Evolutionary conservation across 2,888 invertebrate genomes (phyloP), one percentile per base, ranked within the genome.

Genomic region (Drosophila cognata): DNA sequence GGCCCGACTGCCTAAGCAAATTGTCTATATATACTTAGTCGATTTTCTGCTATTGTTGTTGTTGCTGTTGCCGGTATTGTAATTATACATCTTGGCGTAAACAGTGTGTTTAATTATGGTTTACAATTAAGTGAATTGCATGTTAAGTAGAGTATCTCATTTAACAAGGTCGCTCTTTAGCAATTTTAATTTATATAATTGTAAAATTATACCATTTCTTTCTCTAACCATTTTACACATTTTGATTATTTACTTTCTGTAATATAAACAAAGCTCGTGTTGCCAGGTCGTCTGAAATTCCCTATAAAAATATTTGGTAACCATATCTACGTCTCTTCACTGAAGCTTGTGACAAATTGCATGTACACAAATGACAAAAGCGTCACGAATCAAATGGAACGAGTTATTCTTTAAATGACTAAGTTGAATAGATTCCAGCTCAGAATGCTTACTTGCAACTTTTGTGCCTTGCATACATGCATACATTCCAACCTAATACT

Each of bases 71-170:
- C 10, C 35, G 21, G 43, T 29, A 36, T 52, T 43, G 28, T 71
- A 61, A 53, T 65, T 56, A 33, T 46, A 25, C 7, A 16, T 46
- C 46, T 25, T 46, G 7, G 25, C 46, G 46, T 16, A 46, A 25
- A 46, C 8, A 16, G 46, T 46, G 2, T 8, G 60, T 73, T 67
- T 57, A 69, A 61, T 65, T 43, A 46, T 48, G 66, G 61, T 51
- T 29, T 50, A 57, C 61, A 81, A 81, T 88, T 74, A 79, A 69
- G 57, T 29, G 28, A 50, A 81, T 74, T 29, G 62, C 57, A 66
- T 57, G 8, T 57, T 18, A 29, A 46, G 21, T 13, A 3, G 16
- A 35, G 25, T 28, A 25, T 38, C 48, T 50, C 18, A 65, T 43
- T 41, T 7, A 43, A 31, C n/a, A 43, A 56, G 43, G 31, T 25